Base-by-base conservation (phyloP, 2,888 invertebrate genomes). In the Mesopsocus fuscifrons region DNA sequence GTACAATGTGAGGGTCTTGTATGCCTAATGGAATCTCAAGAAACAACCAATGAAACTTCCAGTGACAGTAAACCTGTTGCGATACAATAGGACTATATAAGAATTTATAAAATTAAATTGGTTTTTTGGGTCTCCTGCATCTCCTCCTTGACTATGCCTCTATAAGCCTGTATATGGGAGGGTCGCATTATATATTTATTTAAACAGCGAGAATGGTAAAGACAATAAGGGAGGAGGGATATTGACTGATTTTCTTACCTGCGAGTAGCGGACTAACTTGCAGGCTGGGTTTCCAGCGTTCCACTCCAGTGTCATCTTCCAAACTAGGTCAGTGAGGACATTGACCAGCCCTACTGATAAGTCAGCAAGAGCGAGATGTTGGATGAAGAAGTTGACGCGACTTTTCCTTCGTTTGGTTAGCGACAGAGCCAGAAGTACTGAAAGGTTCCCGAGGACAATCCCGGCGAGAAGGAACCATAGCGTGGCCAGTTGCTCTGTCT, bases 301-400 rank as follows among this genome's bases (percentile, higher is more conserved):
- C 87, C 89, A 91, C 2, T 79, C 75, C 44, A 91, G 80, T 2
- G 88, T 88, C 47, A 82, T 78, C 55, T 84, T 76, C 78, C 87
- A 88, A 44, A 85, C 71, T 47, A 91, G 88, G 55, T 91, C 91
- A 9, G 84, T 87, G 48, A 85, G 71, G 30, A 91, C 89, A 59
- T 79, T 84, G 55, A 89, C 76, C 44, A 91, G 62, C 13, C 89
- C 89, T 44, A 91, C 89, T 49, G 78, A 74, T 41, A 91, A 66
- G 73, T 91, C 89, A 61, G 91, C 88, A 47, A 89, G 68, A 2
- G 91, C 91, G 43, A 92, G 67, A 55, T 92, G 88, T 67, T 84
- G 84, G 52, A 92, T 91, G 64, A 92, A 92, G 66, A 85, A 92
- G 61, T 91, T 89, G 88, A 91, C 91, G 40, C 91, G 69, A 41